Percentiles rank a stretch among this genome's conserved stretches.
phyloP scores from a whole-genome alignment of 2,797 vertebrate species.

The Enteromius mattozi region DNA sequence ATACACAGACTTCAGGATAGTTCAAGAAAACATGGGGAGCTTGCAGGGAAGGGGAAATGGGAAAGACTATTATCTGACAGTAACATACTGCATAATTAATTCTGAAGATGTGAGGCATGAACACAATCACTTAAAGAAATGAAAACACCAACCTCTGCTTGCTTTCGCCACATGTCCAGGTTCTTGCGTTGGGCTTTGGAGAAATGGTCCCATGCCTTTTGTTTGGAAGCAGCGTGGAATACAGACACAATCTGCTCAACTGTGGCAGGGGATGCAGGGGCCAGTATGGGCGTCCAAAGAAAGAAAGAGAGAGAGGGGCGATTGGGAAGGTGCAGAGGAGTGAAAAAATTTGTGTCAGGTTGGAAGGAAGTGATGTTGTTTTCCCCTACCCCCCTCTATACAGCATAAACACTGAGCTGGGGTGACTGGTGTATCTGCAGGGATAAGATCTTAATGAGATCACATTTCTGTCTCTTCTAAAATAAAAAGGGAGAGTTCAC shows the following conservation, averaged over 20 bases:
- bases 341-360: conserved; percentile 89
- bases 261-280: conserved; percentile 78
- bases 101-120: conserved; percentile 41
- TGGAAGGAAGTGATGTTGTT: conserved; percentile 75
- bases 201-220: conserved; percentile 99
- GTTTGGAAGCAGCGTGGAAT: conserved; percentile 99
- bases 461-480: conserved; percentile 17
- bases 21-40: not conserved
- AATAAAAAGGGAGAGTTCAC: conserved; percentile 7
- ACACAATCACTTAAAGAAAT: conserved; percentile 52
- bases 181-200: conserved; percentile 99
- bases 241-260: conserved; percentile 99
- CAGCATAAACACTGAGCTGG: conserved; percentile 51
- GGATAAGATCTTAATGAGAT: conserved; percentile 25
- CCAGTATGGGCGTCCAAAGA: conserved; percentile 65
- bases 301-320: conserved; percentile 70
- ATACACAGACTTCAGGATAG: conserved; percentile 30
- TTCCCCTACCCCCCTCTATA: conserved; percentile 62
- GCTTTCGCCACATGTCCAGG: conserved; percentile 98
- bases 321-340: conserved; percentile 88
- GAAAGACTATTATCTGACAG: conserved; percentile 9
- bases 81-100: conserved; percentile 20
- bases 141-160: conserved; percentile 92
- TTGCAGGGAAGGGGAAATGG: conserved; percentile 12
- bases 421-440: conserved; percentile 39